Evolutionary conservation across 1,140 invertebrate species (phyloP).

Genomic region (Papilio xuthus): DNA sequence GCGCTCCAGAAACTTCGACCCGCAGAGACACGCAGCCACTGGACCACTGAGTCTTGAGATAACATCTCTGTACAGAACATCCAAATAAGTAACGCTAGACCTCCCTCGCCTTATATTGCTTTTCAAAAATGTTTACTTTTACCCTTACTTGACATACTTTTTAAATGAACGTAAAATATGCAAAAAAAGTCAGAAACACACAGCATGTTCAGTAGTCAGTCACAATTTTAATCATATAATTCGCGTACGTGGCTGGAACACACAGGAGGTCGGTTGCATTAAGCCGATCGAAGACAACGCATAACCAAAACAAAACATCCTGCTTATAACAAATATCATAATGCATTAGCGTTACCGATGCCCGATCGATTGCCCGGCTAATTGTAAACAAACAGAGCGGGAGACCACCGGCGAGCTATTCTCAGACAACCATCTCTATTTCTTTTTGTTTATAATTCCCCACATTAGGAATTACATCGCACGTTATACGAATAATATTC

Average conservation of each 20-base stretch:
- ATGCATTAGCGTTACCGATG: slow-evolving; percentile 1
- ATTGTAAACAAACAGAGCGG: not conserved
- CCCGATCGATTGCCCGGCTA: not conserved
- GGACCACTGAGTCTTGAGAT: not conserved
- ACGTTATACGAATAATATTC: not conserved
- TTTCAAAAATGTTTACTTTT: not conserved
- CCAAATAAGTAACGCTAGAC: not conserved
- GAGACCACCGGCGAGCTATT: not conserved
- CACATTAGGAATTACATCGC: not conserved
- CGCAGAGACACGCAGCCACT: not conserved
- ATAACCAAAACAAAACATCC: not conserved
- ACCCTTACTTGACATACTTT: not conserved
- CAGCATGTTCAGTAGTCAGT: too few species aligned
- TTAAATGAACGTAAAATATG: not conserved
- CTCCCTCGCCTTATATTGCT: not conserved
- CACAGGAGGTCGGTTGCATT: not conserved
- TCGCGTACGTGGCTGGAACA: not conserved
- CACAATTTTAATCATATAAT: not conserved
- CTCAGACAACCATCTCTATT: not conserved
- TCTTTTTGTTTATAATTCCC: slow-evolving; percentile 1
- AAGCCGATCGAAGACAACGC: not conserved
- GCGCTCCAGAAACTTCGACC: slow-evolving; percentile 47
- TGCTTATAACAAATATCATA: slow-evolving; percentile 6
- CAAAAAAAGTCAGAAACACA: too few species aligned
- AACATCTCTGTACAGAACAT: slow-evolving; percentile 3